A percentile compares a stretch with the other conserved stretches of the same genome.
Conservation (phyloP, 2,113 vertebrate species). For the Caracal caracal region DNA sequence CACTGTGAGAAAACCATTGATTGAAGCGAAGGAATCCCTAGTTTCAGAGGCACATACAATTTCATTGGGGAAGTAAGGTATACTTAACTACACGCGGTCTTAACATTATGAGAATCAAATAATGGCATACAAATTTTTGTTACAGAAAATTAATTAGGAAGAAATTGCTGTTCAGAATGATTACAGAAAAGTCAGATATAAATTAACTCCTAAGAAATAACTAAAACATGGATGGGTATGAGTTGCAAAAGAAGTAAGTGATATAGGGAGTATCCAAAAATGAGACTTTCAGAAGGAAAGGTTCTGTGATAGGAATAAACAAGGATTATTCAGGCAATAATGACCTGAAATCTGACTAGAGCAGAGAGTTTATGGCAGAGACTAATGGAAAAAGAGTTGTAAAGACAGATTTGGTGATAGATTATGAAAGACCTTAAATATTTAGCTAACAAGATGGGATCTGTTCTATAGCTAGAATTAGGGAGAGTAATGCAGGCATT, state of each 20-base stretch:
- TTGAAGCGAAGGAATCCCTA: neutral
- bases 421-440: neutral
- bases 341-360: neutral
- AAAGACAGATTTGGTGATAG: neutral
- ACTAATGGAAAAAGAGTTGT: neutral
- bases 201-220: slow-evolving; percentile 11
- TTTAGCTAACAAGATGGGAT: neutral
- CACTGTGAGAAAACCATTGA: neutral
- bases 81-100: neutral
- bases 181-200: neutral
- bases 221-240: neutral
- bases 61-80: neutral
- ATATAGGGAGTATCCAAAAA: neutral
- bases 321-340: neutral
- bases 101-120: neutral
- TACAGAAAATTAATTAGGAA: neutral
- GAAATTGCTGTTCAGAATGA: slow-evolving; percentile 4
- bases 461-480: neutral
- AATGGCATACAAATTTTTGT: neutral
- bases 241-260: neutral
- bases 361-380: neutral
- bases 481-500: neutral
- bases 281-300: neutral
- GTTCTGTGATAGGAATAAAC: neutral
- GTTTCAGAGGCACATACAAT: neutral